Base-by-base conservation (phyloP, 1,140 invertebrate species). In the Brachionus plicatilis region DNA sequence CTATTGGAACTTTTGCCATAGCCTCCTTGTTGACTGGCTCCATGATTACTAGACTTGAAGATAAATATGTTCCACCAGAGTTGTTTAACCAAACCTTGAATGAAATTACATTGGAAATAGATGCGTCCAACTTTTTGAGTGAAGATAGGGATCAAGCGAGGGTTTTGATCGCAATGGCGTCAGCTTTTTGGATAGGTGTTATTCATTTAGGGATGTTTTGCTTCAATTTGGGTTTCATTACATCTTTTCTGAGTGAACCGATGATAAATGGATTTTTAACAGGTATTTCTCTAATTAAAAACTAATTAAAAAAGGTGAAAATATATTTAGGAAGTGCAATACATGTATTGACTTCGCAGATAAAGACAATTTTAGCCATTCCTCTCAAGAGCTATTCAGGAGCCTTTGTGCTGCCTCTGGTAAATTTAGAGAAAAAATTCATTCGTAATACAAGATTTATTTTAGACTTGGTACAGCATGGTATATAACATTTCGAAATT, bases 1-100 rank as follows among this genome's bases (percentile, higher is more conserved):
- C 96, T 1, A 94, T 97, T 90, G 96, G 96, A 91, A 95, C 94
- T 0, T 96, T 96, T 89, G 94, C 95, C 17, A 93, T 96, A 0
- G 92, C 94, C 65, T 95, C 94, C 87, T 91, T 96, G 86, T 95
- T 96, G 94, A 93, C 41, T 43, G 47, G 50, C 41, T 20, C 43
- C 6, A 29, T 37, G 47, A 17, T 84, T 17, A 84, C 11, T 5
- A 53, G 41, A 24, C 20, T 72, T 29, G 80, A 66, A 68, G 14
- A 20, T 43, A 68, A 66, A 84, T 43, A 76, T 76, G 72, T 33
- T 24, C 72, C 72, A 24, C 72, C 72, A 47, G 72, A 43, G 8
- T 7, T 17, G 8, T 76, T 27, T 8, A 76, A 76, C 45, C 5
- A 24, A 47, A 76, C 72, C 0, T 24, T 56, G 5, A 56, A 56